Conservation (phyloP, 2,797 vertebrate species). For the Euthynnus affinis region DNA sequence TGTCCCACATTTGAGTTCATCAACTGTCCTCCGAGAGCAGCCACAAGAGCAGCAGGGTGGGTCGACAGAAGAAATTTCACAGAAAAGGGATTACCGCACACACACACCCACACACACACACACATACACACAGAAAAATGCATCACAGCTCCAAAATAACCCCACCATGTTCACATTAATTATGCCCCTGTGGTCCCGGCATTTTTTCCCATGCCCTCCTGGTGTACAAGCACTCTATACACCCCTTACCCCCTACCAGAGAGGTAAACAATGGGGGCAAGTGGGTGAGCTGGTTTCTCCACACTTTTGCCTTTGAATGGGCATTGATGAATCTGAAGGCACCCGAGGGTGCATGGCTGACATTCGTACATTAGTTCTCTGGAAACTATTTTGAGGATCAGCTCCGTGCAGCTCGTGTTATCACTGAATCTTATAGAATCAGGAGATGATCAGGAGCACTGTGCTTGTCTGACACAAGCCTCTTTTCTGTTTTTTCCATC, state of each 20-base stretch:
- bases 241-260: slow-evolving; percentile 29
- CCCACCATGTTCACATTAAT: slow-evolving; percentile 55
- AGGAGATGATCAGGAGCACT: neutral
- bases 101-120: slow-evolving; percentile 8
- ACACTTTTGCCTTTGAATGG: slow-evolving; percentile 51
- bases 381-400: slow-evolving; percentile 25
- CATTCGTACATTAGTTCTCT: slow-evolving; percentile 3
- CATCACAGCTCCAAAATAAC: slow-evolving; percentile 47
- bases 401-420: neutral
- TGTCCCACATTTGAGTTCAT: slow-evolving; percentile 12
- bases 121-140: slow-evolving; percentile 18
- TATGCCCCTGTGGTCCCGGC: slow-evolving; percentile 40
- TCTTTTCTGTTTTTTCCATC: slow-evolving; percentile 13
- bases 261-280: slow-evolving; percentile 58
- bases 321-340: slow-evolving; percentile 50
- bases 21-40: neutral
- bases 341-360: slow-evolving; percentile 2
- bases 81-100: neutral
- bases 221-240: slow-evolving; percentile 41
- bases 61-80: neutral
- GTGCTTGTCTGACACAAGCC: neutral
- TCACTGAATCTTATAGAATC: neutral
- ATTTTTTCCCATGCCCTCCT: slow-evolving; percentile 70
- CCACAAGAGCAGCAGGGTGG: slow-evolving; percentile 13
- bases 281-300: slow-evolving; percentile 48